Evolutionary conservation across 1,140 invertebrate species (phyloP).

Genomic region (Maniola jurtina): DNA sequence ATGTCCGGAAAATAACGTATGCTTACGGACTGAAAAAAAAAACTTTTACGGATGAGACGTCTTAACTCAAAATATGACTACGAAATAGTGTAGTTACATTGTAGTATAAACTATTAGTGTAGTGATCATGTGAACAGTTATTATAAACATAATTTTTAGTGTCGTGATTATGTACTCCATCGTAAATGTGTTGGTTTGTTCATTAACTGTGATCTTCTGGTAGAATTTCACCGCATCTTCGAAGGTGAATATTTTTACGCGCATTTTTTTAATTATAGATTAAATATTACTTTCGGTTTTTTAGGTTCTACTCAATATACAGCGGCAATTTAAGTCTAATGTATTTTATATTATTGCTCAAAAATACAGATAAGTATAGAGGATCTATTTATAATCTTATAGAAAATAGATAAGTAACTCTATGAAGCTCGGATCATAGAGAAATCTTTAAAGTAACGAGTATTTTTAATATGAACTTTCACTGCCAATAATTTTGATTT

Average conservation of each 20-base stretch:
- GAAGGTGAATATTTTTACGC: conserved; percentile 16
- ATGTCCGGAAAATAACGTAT: conserved; percentile 41
- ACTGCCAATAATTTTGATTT: no score
- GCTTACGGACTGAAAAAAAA: conserved; percentile 23
- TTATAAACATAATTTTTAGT: conserved; percentile 22
- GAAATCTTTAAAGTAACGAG: no score
- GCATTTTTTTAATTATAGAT: background rate
- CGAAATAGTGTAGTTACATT: conserved; percentile 10
- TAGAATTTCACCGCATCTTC: conserved; percentile 1
- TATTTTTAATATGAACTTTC: no score
- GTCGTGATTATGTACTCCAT: conserved; percentile 18
- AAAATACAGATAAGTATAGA: no score
- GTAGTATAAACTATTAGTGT: background rate
- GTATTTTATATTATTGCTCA: no score
- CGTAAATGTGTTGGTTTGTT: conserved; percentile 6
- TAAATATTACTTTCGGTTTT: background rate
- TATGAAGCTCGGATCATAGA: no score
- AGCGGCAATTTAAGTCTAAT: no score
- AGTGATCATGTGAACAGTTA: conserved; percentile 12
- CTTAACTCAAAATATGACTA: background rate
- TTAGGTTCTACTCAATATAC: no score
- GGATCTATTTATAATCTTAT: no score
- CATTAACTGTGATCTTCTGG: conserved; percentile 20
- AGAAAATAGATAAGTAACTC: no score
- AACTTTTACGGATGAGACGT: conserved; percentile 12